phyloP scores from a whole-genome alignment of 2,888 invertebrate species.

The Adineta ricciae region DNA sequence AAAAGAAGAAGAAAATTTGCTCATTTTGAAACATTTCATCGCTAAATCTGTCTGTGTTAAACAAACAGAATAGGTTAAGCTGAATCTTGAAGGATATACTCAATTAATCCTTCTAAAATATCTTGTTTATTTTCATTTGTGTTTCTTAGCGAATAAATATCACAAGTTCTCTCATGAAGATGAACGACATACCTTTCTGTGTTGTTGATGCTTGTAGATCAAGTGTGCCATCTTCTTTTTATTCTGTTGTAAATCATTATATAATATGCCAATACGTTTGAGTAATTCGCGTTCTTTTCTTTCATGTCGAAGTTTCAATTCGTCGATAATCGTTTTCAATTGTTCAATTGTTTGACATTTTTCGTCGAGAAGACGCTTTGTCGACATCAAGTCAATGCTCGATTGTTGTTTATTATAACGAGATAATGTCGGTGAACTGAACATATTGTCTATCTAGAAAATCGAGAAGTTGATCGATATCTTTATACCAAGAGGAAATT shows the following conservation, averaged over 20 bases:
- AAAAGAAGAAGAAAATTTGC: neutral
- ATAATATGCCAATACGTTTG: slow-evolving; percentile 10
- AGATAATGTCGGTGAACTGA: neutral
- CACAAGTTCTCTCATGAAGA: neutral
- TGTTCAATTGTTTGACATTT: neutral
- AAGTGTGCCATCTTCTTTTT: neutral
- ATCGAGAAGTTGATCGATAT: neutral
- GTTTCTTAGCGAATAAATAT: neutral
- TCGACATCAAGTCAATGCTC: neutral
- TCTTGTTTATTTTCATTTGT: neutral
- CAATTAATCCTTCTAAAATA: slow-evolving; percentile 8
- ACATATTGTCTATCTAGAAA: slow-evolving; percentile 3
- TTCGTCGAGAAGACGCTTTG: neutral
- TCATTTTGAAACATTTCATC: neutral
- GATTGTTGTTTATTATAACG: neutral
- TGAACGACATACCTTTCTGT: neutral
- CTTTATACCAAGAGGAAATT: neutral
- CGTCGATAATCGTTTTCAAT: neutral
- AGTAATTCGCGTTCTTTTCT: slow-evolving; percentile 9
- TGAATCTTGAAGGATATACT: neutral
- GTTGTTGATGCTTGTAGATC: neutral
- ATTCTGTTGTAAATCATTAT: slow-evolving; percentile 9
- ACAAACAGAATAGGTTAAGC: neutral
- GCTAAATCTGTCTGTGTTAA: neutral
- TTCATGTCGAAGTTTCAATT: neutral